Evolutionary conservation across 1,140 invertebrate genomes (phyloP).

Genomic region (Cotesia chilonis): DNA sequence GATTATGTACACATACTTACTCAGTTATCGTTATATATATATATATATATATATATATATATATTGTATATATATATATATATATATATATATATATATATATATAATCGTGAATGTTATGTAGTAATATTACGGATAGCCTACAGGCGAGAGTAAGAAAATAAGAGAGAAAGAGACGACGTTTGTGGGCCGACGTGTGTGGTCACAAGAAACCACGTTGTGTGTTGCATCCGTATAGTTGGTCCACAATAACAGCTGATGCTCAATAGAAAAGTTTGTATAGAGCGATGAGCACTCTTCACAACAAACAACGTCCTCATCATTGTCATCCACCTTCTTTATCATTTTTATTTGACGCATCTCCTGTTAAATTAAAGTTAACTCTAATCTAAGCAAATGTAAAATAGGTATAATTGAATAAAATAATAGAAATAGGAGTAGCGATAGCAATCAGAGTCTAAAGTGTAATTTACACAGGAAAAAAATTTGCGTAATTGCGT

Average conservation of each 20-base stretch:
- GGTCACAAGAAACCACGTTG: constrained; percentile 39
- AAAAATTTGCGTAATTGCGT: too few relatives aligned
- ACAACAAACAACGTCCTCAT: too few relatives aligned
- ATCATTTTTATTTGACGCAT: not conserved
- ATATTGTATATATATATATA: too few relatives aligned
- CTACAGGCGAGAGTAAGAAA: constrained; percentile 21
- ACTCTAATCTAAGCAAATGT: too few relatives aligned
- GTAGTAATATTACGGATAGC: constrained; percentile 32
- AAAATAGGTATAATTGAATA: too few relatives aligned
- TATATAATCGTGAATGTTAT: constrained; percentile 21
- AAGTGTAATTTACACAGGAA: too few relatives aligned
- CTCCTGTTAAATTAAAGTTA: too few relatives aligned
- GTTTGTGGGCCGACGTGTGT: constrained; percentile 46
- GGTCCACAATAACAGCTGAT: constrained; percentile 50
- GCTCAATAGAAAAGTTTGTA: constrained; percentile 44
- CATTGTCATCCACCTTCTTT: constrained; percentile 27
- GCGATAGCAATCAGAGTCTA: too few relatives aligned
- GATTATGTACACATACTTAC: not conserved
- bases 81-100: constrained; percentile 7
- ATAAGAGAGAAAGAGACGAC: constrained; percentile 21
- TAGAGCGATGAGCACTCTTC: constrained; percentile 9
- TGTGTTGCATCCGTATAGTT: constrained; percentile 47
- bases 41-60: constrained; percentile 19
- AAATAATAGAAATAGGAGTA: too few relatives aligned
- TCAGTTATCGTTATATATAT: not conserved